These are phyloP conservation scores for Habroteleia sp. DNA, from an alignment of 2,888 invertebrate species.

Conservation along the genomic window DNA sequence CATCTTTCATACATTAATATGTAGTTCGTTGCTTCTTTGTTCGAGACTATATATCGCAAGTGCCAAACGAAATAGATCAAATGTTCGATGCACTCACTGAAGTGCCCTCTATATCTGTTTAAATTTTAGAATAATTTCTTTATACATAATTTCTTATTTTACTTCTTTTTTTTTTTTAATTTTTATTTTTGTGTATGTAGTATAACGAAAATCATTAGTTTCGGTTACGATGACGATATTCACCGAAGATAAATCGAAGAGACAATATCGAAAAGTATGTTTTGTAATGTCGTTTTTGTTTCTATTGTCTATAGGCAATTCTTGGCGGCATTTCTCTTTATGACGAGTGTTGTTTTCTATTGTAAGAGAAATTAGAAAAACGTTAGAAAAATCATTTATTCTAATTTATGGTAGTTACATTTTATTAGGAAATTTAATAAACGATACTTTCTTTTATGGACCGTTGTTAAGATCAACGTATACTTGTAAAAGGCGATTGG, in stretches of 20 bases:
- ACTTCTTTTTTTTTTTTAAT: conserved; percentile 1
- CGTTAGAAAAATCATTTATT: conserved; percentile 12
- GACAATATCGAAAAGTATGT: too few species aligned
- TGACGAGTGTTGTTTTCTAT: conserved; percentile 22
- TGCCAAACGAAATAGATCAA: conserved; percentile 62
- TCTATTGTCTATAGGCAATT: conserved; percentile 43
- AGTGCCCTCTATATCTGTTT: conserved; percentile 61
- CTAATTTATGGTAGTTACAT: too few species aligned
- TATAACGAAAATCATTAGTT: conserved; percentile 56
- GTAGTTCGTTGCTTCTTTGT: conserved; percentile 43
- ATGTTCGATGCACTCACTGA: conserved; percentile 65
- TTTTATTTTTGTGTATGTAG: not conserved
- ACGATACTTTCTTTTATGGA: conserved; percentile 29
- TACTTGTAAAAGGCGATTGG: not conserved
- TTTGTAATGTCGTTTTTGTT: conserved; percentile 28
- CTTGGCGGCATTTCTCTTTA: conserved; percentile 16
- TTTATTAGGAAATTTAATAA: conserved; percentile 16
- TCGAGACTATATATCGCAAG: conserved; percentile 58
- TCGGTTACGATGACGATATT: conserved; percentile 64
- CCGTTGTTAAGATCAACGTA: conserved; percentile 14
- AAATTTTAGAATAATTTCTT: conserved; percentile 28
- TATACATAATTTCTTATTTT: not conserved
- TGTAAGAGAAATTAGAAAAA: not conserved
- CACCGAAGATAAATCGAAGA: conserved; percentile 43
- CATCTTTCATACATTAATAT: conserved; percentile 34